Conservation (phyloP, 2,113 vertebrate genomes). For the Vanacampus margaritifer region DNA sequence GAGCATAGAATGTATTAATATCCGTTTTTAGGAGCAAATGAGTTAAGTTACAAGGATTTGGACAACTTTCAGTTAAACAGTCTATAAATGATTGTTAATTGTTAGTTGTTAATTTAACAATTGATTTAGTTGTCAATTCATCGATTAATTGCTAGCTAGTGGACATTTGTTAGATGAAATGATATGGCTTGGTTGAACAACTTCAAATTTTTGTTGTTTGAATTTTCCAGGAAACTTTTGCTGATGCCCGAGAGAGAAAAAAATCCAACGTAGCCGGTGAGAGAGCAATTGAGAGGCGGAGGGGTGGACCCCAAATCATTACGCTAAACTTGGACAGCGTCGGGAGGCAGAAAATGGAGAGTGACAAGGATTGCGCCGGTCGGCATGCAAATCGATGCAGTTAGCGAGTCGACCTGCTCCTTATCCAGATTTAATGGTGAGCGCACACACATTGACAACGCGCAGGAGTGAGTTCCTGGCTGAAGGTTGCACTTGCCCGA, state of each 20-base stretch:
- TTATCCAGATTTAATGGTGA: slow-evolving; percentile 26
- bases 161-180: too few relatives aligned
- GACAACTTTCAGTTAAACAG: too few relatives aligned
- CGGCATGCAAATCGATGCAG: slow-evolving; percentile 55
- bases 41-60: too few relatives aligned
- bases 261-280: slow-evolving; percentile 26
- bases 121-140: too few relatives aligned
- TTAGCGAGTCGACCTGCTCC: slow-evolving; percentile 40
- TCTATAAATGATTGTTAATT: too few relatives aligned
- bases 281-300: slow-evolving; percentile 6
- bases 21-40: too few relatives aligned
- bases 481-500: slow-evolving; percentile 47
- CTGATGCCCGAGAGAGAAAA: background rate
- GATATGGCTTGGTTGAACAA: too few relatives aligned
- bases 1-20: too few relatives aligned
- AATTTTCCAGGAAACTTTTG: background rate
- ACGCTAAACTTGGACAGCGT: slow-evolving; percentile 50
- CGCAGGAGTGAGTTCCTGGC: slow-evolving; percentile 11
- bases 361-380: slow-evolving; percentile 49
- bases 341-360: slow-evolving; percentile 51
- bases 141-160: too few relatives aligned
- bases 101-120: too few relatives aligned
- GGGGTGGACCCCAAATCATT: slow-evolving; percentile 60
- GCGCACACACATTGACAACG: slow-evolving; percentile 18
- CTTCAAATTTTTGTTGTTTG: background rate